Evolutionary conservation across 2,888 invertebrate genomes (phyloP).

Genomic region (Amphipyra tragopoginis): DNA sequence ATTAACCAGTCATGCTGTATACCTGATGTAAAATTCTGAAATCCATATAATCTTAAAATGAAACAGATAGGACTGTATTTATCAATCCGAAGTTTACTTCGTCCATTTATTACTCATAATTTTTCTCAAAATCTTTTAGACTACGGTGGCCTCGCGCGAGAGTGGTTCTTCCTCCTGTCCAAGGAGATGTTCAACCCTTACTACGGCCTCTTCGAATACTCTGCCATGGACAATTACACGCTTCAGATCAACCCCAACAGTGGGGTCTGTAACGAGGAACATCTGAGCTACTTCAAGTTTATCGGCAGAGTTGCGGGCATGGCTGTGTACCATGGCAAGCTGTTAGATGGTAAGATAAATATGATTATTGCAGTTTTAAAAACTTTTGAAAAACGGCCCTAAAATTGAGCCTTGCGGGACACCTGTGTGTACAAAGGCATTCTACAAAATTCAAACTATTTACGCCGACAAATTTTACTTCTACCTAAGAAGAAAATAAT

Average conservation of each 20-base stretch:
- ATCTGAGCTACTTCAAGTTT: slow-evolving; percentile 99
- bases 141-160: slow-evolving; percentile 98
- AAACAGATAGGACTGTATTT: no score
- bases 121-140: slow-evolving; percentile 83
- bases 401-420: slow-evolving; percentile 9
- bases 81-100: no score
- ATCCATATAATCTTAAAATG: no score
- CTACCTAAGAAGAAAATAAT: not conserved
- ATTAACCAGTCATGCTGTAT: no score
- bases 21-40: no score
- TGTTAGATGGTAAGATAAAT: slow-evolving; percentile 95
- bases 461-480: not conserved
- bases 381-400: not conserved
- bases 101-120: no score
- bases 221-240: slow-evolving; percentile 99
- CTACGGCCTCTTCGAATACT: slow-evolving; percentile 99
- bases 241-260: slow-evolving; percentile 99
- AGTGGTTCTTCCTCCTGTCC: slow-evolving; percentile 99
- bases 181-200: slow-evolving; percentile 99
- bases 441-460: not conserved
- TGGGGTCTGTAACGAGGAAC: slow-evolving; percentile 99
- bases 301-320: slow-evolving; percentile 99
- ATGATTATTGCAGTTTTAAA: no score
- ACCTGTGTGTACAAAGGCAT: not conserved
- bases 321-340: slow-evolving; percentile 99